phyloP scores from a whole-genome alignment of 2,113 vertebrate genomes.

The Varanus komodoensis region DNA sequence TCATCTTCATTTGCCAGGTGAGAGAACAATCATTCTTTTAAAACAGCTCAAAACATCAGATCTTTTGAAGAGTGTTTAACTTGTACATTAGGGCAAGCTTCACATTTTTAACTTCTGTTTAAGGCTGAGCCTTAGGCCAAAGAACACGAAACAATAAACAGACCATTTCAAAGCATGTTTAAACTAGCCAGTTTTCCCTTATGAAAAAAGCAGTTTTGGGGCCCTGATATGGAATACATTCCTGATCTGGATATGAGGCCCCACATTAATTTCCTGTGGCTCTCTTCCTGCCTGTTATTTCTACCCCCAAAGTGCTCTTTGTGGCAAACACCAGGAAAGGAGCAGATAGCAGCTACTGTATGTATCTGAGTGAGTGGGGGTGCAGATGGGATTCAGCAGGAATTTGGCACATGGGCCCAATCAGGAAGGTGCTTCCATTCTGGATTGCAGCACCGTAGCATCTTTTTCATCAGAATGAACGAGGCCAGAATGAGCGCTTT shows the following conservation, averaged over 20 bases:
- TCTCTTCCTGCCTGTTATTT: not conserved
- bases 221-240: not conserved
- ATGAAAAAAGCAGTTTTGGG: not conserved
- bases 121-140: not conserved
- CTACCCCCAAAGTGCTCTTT: not conserved
- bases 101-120: not conserved
- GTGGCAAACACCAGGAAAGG: not conserved
- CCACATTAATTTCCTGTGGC: not conserved
- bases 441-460: not conserved
- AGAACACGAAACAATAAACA: not conserved
- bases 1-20: constrained; percentile 55
- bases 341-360: not conserved
- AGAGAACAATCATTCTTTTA: constrained; percentile 48
- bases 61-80: constrained; percentile 1
- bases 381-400: not conserved
- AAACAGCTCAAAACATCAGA: constrained; percentile 46
- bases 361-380: too few relatives aligned
- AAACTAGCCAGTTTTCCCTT: not conserved
- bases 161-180: not conserved
- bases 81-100: constrained; percentile 17
- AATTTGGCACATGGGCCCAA: not conserved
- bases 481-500: not conserved
- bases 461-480: not conserved
- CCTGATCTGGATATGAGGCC: not conserved
- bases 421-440: not conserved